phyloP scores from a whole-genome alignment of 2,797 vertebrate species.

The Euthynnus affinis region DNA sequence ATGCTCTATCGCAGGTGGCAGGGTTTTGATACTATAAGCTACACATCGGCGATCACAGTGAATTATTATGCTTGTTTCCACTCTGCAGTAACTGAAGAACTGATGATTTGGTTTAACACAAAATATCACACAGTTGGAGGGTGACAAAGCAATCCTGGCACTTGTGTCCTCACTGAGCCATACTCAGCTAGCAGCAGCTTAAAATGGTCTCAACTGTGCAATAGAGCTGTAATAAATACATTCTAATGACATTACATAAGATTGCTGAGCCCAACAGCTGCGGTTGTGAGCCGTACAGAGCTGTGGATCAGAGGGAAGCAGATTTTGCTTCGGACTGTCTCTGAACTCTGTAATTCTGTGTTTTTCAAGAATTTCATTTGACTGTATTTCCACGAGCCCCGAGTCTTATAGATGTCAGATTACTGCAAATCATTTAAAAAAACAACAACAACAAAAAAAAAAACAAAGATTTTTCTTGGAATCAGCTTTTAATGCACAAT shows the following conservation, averaged over 20 bases:
- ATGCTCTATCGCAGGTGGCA: background rate
- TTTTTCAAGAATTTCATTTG: slow-evolving; percentile 71
- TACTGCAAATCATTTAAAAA: slow-evolving; percentile 12
- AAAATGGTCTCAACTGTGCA: slow-evolving; percentile 68
- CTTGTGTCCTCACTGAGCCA: slow-evolving; percentile 18
- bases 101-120: slow-evolving; percentile 7
- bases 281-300: slow-evolving; percentile 29
- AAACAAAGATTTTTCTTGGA: background rate
- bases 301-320: slow-evolving; percentile 63
- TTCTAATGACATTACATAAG: slow-evolving; percentile 80
- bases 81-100: slow-evolving; percentile 11
- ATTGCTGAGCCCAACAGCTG: slow-evolving; percentile 70
- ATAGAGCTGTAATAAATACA: slow-evolving; percentile 76
- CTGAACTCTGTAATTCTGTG: slow-evolving; percentile 51
- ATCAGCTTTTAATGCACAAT: slow-evolving; percentile 6
- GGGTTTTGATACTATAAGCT: background rate
- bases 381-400: slow-evolving; percentile 10
- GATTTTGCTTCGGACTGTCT: slow-evolving; percentile 46
- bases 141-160: slow-evolving; percentile 18
- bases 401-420: slow-evolving; percentile 11
- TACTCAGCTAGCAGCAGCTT: slow-evolving; percentile 45
- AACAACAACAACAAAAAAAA: too few species aligned
- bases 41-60: background rate
- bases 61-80: slow-evolving; percentile 19
- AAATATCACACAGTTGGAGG: slow-evolving; percentile 10